Evolutionary conservation across 2,888 invertebrate genomes (phyloP).

Genomic region (Microctonus brassicae): DNA sequence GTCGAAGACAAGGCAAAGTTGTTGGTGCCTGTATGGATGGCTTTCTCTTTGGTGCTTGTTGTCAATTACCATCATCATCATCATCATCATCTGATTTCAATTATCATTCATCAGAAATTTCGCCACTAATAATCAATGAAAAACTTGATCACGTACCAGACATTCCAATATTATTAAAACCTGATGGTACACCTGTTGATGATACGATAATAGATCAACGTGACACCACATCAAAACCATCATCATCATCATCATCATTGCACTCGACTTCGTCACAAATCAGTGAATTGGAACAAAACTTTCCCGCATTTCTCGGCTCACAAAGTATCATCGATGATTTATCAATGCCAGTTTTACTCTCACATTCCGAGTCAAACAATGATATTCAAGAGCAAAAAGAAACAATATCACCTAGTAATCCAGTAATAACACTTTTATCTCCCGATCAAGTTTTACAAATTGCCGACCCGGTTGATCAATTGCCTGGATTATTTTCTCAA

Average conservation of each 20-base stretch:
- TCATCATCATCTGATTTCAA: slow-evolving; percentile 56
- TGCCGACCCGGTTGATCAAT: slow-evolving; percentile 66
- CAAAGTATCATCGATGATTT: slow-evolving; percentile 61
- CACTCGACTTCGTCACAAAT: slow-evolving; percentile 31
- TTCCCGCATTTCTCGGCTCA: slow-evolving; percentile 58
- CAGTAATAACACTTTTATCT: slow-evolving; percentile 61
- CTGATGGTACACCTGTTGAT: slow-evolving; percentile 63
- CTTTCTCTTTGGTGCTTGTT: slow-evolving; percentile 92
- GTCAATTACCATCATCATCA: slow-evolving; percentile 77
- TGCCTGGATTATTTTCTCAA: slow-evolving; percentile 64
- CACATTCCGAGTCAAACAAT: slow-evolving; percentile 58
- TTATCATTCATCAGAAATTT: slow-evolving; percentile 49
- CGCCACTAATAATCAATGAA: slow-evolving; percentile 49
- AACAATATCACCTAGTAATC: slow-evolving; percentile 47
- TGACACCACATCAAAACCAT: slow-evolving; percentile 16
- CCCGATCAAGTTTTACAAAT: slow-evolving; percentile 66
- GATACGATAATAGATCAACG: slow-evolving; percentile 25
- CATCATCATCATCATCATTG: slow-evolving; percentile 38
- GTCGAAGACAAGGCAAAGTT: slow-evolving; percentile 82
- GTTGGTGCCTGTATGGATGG: slow-evolving; percentile 94
- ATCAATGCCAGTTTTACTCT: slow-evolving; percentile 57
- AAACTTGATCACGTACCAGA: slow-evolving; percentile 65
- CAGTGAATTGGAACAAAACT: slow-evolving; percentile 51
- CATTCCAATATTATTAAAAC: slow-evolving; percentile 63
- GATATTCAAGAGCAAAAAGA: slow-evolving; percentile 49